Percentiles rank a stretch among this genome's conserved stretches.
phyloP scores from a whole-genome alignment of 53 echinoderm and acorn worm species.

The Hippasteria phrygiana region DNA sequence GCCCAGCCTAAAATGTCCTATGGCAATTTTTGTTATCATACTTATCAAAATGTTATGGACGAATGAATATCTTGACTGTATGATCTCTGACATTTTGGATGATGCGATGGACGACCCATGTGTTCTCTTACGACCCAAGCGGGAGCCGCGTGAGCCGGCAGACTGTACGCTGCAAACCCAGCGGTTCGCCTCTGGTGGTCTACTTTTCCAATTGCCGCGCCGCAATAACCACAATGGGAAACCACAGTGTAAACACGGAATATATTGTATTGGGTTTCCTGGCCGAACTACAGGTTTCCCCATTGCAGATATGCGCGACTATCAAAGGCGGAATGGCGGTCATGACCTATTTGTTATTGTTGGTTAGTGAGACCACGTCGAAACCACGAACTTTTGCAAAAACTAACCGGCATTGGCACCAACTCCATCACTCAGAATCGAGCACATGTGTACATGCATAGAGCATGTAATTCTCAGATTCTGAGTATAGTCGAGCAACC shows the following conservation, averaged over 20 bases:
- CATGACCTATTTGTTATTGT: not conserved
- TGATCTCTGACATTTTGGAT: not conserved
- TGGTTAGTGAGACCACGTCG: not conserved
- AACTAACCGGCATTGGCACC: too few relatives aligned
- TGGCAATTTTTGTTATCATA: not conserved
- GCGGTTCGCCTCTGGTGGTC: not conserved
- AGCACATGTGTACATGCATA: too few relatives aligned
- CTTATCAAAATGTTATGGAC: not conserved
- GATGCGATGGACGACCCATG: too few relatives aligned
- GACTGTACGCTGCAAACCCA: not conserved
- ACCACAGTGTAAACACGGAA: not conserved
- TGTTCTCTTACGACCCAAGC: not conserved
- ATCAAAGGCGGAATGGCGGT: not conserved
- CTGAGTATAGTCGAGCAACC: too few relatives aligned
- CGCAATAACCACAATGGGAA: not conserved
- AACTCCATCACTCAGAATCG: too few relatives aligned
- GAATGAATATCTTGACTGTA: not conserved
- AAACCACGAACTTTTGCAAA: too few relatives aligned
- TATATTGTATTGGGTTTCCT: slow-evolving; percentile 9
- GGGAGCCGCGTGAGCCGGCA: not conserved
- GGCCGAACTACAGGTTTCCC: not conserved
- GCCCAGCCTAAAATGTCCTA: too few relatives aligned
- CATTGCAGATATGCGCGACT: not conserved
- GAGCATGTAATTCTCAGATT: too few relatives aligned
- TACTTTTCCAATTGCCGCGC: not conserved